Evolutionary conservation across 1,140 invertebrate species (phyloP).

Genomic region (Drosophila navojoa): DNA sequence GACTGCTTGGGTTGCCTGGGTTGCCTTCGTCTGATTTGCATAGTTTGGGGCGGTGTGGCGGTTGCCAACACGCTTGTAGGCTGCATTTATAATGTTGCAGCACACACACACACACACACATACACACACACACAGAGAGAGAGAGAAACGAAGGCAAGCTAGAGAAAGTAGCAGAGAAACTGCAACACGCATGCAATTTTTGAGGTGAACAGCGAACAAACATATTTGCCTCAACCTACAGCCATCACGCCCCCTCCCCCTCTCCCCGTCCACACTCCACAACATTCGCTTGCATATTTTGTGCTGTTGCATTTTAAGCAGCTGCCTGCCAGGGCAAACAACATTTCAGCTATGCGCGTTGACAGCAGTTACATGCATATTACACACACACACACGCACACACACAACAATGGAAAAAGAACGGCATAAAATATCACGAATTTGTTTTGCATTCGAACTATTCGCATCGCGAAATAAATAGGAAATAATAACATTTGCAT

Average conservation of each 20-base stretch:
- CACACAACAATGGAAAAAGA: not conserved
- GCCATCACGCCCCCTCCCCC: not conserved
- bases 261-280: no score
- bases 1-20: not conserved
- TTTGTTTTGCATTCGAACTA: not conserved
- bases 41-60: constrained; percentile 56
- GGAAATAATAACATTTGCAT: no score
- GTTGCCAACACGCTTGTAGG: constrained; percentile 45
- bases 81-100: constrained; percentile 76
- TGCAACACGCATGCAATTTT: constrained; percentile 67
- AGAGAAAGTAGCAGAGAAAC: constrained; percentile 27
- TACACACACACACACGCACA: constrained; percentile 30
- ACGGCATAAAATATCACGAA: not conserved
- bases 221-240: constrained; percentile 17
- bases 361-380: constrained; percentile 70
- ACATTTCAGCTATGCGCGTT: constrained; percentile 60
- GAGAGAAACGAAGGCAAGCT: not conserved
- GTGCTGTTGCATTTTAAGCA: constrained; percentile 72
- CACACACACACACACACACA: constrained; percentile 16
- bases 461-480: no score
- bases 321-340: constrained; percentile 30
- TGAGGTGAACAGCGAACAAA: constrained; percentile 48
- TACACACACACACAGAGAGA: no score
- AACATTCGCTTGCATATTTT: constrained; percentile 29
- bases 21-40: constrained; percentile 72